Percentiles rank a stretch among this genome's conserved stretches.
These are phyloP conservation scores for Colistium nudipinnis DNA, from an alignment of 2,113 vertebrate species.

Conservation along the genomic window DNA sequence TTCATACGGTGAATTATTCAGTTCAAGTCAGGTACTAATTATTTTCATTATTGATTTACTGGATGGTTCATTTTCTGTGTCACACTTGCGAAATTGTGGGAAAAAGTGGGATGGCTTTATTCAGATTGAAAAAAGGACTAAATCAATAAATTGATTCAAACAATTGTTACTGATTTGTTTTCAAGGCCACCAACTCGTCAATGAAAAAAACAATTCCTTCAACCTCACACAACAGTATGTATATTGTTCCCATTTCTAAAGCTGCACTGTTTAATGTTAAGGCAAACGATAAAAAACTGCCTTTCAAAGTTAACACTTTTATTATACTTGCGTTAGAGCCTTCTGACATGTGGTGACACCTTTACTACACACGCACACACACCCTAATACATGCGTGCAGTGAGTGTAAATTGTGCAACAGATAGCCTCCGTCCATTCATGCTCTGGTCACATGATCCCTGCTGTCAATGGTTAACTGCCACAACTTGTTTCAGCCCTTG, in stretches of 20 bases:
- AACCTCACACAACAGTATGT: too few species aligned
- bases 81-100: neutral
- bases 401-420: conserved; percentile 50
- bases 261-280: too few species aligned
- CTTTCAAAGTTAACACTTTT: neutral
- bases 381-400: conserved; percentile 8
- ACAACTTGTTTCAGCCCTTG: conserved; percentile 18
- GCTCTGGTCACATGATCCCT: conserved; percentile 56
- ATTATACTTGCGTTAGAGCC: neutral
- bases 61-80: neutral
- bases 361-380: conserved; percentile 2
- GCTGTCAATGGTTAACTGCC: conserved; percentile 75
- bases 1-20: neutral
- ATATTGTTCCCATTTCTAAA: too few species aligned
- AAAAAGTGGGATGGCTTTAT: too few species aligned
- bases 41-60: neutral
- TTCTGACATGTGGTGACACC: neutral
- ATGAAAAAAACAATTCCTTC: too few species aligned
- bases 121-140: too few species aligned
- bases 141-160: too few species aligned
- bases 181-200: too few species aligned
- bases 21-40: neutral
- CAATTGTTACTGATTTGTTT: too few species aligned
- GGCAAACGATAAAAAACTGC: too few species aligned
- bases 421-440: conserved; percentile 64